Conservation (phyloP, 64 coral and sea anemone species). For the Montipora sp. region DNA sequence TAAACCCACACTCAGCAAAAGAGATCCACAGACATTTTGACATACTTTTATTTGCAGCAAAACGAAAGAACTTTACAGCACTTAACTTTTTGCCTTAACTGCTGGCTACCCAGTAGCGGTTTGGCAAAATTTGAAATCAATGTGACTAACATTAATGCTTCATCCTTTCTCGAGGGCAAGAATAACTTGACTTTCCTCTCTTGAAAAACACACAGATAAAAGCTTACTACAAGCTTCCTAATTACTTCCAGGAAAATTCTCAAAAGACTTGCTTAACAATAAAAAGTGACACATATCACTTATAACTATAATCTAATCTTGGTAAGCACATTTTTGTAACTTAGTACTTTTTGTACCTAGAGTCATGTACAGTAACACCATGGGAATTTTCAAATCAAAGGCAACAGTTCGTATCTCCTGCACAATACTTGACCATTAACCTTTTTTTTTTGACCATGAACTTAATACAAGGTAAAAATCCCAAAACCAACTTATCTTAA, state of each 20-base stretch:
- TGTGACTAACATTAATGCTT: not conserved
- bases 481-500: too few species aligned
- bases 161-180: not conserved
- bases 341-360: too few species aligned
- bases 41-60: not conserved
- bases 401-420: too few species aligned
- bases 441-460: too few species aligned
- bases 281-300: not conserved
- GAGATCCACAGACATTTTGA: not conserved
- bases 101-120: slow-evolving; percentile 22
- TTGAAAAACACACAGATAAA: not conserved
- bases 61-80: not conserved
- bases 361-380: too few species aligned
- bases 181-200: not conserved
- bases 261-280: not conserved
- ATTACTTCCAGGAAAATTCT: not conserved
- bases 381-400: too few species aligned
- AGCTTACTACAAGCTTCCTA: too few species aligned
- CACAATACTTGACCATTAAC: too few species aligned
- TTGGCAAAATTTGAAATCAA: not conserved
- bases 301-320: not conserved
- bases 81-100: not conserved
- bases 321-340: too few species aligned
- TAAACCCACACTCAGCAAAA: too few species aligned
- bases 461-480: too few species aligned